A percentile compares a stretch with the other conserved stretches of the same genome.
These are phyloP conservation scores for Cynocephalus volans DNA, from an alignment of 2,113 vertebrate species.

Conservation along the genomic window DNA sequence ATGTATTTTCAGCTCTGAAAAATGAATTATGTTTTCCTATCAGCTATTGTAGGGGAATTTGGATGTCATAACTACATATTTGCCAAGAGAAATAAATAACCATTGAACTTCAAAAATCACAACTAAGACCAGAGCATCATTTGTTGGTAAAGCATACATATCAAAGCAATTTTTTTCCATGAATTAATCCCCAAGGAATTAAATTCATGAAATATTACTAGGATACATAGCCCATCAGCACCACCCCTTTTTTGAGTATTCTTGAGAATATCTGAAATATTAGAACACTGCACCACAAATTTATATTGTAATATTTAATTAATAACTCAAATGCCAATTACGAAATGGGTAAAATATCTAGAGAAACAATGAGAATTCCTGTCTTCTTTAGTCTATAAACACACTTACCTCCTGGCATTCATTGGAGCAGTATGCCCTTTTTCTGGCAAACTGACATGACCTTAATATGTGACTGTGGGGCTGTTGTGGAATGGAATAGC, in stretches of 20 bases:
- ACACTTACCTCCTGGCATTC: not conserved
- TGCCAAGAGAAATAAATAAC: slow-evolving; percentile 1
- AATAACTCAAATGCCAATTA: slow-evolving; percentile 36
- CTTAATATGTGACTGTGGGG: not conserved
- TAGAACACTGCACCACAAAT: not conserved
- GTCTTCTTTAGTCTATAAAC: not conserved
- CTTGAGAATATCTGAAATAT: not conserved
- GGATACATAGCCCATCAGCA: not conserved
- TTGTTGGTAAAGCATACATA: not conserved
- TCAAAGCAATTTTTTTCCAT: not conserved
- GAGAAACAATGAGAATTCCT: not conserved
- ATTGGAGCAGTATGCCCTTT: not conserved
- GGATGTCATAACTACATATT: not conserved
- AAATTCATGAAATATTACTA: slow-evolving; percentile 37
- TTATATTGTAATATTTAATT: slow-evolving; percentile 19
- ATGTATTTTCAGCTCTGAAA: not conserved
- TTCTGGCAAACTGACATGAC: not conserved
- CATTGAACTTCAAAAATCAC: not conserved
- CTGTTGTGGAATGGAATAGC: not conserved
- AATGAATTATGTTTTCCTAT: not conserved
- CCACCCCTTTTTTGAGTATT: not conserved
- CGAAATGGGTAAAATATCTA: not conserved
- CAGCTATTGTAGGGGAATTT: not conserved
- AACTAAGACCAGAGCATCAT: not conserved
- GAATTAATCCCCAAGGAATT: not conserved